Conservation (phyloP, 2,888 invertebrate genomes). For the Himalopsyche kuldschensis region DNA sequence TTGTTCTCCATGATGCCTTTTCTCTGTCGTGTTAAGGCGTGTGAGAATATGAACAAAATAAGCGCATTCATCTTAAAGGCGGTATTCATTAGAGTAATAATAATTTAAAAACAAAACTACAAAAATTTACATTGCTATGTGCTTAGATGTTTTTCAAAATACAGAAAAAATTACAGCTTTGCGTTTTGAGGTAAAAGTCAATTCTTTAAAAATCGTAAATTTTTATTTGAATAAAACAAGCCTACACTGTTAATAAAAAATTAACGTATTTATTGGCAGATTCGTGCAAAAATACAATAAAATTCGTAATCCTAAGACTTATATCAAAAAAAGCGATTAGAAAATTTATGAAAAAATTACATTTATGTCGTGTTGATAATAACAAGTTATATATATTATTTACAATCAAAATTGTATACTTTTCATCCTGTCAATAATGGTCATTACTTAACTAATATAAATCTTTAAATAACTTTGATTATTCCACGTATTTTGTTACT, state of each 20-base stretch:
- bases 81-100: background rate
- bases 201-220: background rate
- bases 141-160: background rate
- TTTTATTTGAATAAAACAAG: background rate
- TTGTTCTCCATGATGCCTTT: conserved; percentile 49
- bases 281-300: background rate
- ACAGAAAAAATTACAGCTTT: background rate
- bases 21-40: conserved; percentile 46
- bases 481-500: no score
- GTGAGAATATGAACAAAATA: conserved; percentile 19
- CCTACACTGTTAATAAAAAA: background rate
- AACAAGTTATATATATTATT: no score
- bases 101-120: background rate
- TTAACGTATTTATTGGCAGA: background rate
- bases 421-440: no score
- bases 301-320: background rate
- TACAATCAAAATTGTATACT: no score
- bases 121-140: background rate
- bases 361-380: no score
- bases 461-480: no score
- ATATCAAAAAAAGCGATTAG: background rate
- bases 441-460: no score
- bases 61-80: conserved; percentile 30
- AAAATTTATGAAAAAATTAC: background rate
- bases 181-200: background rate